A percentile compares a stretch with the other conserved stretches of the same genome.
Conservation (phyloP, 1,140 invertebrate species). For the Aleiodes sp. region DNA sequence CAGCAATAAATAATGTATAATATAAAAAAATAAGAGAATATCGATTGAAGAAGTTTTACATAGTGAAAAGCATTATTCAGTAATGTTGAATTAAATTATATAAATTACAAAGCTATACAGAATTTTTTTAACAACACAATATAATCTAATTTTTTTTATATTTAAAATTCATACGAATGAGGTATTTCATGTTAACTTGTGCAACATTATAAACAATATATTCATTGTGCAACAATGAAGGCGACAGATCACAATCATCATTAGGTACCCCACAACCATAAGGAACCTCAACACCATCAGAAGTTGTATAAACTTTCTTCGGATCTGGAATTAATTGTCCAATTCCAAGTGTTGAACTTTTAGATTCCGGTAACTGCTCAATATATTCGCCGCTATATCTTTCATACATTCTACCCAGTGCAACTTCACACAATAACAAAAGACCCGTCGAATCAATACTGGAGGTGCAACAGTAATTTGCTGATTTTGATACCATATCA, state of each 20-base stretch:
- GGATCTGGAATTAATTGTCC: conserved; percentile 82
- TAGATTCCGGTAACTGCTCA: conserved; percentile 79
- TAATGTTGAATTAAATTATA: too few species aligned
- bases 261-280: conserved; percentile 68
- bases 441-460: conserved; percentile 78
- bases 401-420: conserved; percentile 92
- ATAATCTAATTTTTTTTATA: too few species aligned
- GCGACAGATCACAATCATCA: conserved; percentile 57
- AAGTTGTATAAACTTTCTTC: conserved; percentile 48
- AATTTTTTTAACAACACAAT: too few species aligned
- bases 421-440: conserved; percentile 94
- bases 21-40: too few species aligned
- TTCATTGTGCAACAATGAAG: conserved; percentile 87
- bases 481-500: conserved; percentile 98
- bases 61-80: too few species aligned
- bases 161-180: conserved; percentile 83
- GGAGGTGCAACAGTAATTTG: conserved; percentile 93
- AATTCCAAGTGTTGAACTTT: conserved; percentile 82
- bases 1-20: too few species aligned
- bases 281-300: conserved; percentile 80
- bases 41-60: too few species aligned
- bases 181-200: conserved; percentile 85
- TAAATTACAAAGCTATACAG: too few species aligned
- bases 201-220: conserved; percentile 92
- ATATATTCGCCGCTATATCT: conserved; percentile 76